Percentiles rank a stretch among this genome's conserved stretches.
phyloP scores from a whole-genome alignment of 2,888 invertebrate genomes.

The Clunio marinus region DNA sequence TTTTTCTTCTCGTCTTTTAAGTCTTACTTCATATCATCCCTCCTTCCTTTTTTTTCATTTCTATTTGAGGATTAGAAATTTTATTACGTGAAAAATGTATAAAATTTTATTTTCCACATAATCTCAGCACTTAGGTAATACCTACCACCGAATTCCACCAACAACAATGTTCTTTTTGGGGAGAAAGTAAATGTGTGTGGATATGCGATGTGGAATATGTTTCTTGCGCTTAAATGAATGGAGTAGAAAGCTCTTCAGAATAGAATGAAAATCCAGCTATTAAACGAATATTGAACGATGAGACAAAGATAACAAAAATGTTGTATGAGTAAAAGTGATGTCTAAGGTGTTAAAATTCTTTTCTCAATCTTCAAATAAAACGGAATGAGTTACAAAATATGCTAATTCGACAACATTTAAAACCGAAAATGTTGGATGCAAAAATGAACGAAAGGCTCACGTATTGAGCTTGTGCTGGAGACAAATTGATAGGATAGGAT shows the following conservation, averaged over 20 bases:
- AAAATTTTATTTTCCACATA: slow-evolving; percentile 30
- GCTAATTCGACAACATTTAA: too few species aligned
- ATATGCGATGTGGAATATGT: background rate
- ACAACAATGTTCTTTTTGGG: background rate
- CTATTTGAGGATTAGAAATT: background rate
- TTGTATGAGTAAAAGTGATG: too few species aligned
- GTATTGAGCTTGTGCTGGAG: too few species aligned
- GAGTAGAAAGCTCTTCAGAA: background rate
- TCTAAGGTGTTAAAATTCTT: too few species aligned
- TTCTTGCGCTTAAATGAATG: background rate
- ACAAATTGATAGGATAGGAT: too few species aligned
- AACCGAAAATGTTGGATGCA: too few species aligned
- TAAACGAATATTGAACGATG: slow-evolving; percentile 6
- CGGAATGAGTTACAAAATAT: too few species aligned
- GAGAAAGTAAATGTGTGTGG: background rate
- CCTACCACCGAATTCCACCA: background rate
- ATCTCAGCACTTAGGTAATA: slow-evolving; percentile 26
- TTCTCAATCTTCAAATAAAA: too few species aligned
- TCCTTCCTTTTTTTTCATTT: background rate
- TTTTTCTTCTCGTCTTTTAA: too few species aligned
- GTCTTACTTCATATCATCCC: background rate
- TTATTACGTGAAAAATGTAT: slow-evolving; percentile 29
- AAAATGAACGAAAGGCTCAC: too few species aligned
- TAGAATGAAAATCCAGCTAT: background rate
- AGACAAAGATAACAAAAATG: background rate